Evolutionary conservation across 1,140 invertebrate species (phyloP), one percentile per base, ranked within the genome.

Genomic region (Solenopsis invicta): DNA sequence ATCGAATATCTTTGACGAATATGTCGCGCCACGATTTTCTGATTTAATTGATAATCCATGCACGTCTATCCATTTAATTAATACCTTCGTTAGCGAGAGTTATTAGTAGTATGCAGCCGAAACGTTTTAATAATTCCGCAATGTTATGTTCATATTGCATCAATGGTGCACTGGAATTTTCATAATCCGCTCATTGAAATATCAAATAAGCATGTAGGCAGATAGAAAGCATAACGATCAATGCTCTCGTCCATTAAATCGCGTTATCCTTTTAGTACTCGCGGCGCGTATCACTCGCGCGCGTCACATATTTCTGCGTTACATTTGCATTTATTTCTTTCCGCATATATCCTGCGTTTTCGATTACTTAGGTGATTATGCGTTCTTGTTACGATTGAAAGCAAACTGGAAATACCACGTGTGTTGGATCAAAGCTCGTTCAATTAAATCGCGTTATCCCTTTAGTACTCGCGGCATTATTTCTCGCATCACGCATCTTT

Each of bases 121-220:
- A 81, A 62, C 13, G 34, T 52, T 69, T 16, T 34, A 71, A 13
- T 45, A 45, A 54, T 10, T 8, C 13, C 18, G 9, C 16, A 61
- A 78, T 66, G 16, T 45, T 29, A 45, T 12, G 41, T 48, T 8
- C 21, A 24, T 41, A 52, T 45, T 10, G 24, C 41, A 18, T 50
- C 41, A 4, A 24, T 29, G 6, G 18, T 56, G 10, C 59, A 50
- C 61, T 41, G 54, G 1, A 50, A 62, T 61, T 69, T 61, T 80
- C 48, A 41, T 24, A 50, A 50, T 52, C 69, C 13, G 18, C 10
- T 24, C n/a, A 75, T 74, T 37, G 41, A 84, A 84, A 84, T 84
- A 56, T 84, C 80, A 84, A 82, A 75, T 56, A 37, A 61, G 8
- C 18, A 50, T 21, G 34, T 29, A 37, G 41, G 34, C 24, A 5